Evolutionary conservation across 2,888 invertebrate species (phyloP).

Genomic region (Pheosia gnoma): DNA sequence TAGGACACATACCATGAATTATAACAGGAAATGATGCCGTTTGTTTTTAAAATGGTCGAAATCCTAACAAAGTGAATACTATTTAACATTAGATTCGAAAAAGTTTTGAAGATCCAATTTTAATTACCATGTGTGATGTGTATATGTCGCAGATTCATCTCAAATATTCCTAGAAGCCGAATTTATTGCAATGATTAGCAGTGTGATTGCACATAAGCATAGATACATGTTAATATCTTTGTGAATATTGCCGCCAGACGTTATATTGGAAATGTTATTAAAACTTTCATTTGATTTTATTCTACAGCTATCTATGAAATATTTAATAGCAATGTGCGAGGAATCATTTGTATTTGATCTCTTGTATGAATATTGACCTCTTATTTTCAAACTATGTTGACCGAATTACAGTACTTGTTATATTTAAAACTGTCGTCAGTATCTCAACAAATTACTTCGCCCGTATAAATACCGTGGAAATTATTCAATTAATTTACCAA

Average conservation of each 20-base stretch:
- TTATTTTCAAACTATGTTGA: too few species aligned
- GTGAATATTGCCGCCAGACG: conserved; percentile 14
- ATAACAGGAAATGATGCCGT: too few species aligned
- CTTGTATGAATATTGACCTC: too few species aligned
- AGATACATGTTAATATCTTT: conserved; percentile 18
- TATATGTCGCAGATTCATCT: conserved; percentile 11
- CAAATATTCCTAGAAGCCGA: conserved; percentile 10
- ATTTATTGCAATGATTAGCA: conserved; percentile 18
- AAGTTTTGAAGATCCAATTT: background rate
- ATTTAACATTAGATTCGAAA: background rate
- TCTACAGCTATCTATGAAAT: background rate
- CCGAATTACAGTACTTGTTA: too few species aligned
- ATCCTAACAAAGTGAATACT: background rate
- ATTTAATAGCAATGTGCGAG: too few species aligned
- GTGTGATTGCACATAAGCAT: conserved; percentile 8
- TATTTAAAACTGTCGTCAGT: background rate
- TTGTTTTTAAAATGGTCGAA: background rate
- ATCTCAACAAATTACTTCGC: conserved; percentile 6
- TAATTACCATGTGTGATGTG: conserved; percentile 8
- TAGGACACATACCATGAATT: too few species aligned
- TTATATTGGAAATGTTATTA: background rate
- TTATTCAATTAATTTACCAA: conserved; percentile 8
- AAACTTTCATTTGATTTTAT: background rate
- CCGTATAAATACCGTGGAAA: conserved; percentile 15
- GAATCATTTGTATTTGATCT: too few species aligned